A percentile compares a stretch with the other conserved stretches of the same genome.
Conservation (phyloP, 1,140 invertebrate species). For the Whitmania pigra region DNA sequence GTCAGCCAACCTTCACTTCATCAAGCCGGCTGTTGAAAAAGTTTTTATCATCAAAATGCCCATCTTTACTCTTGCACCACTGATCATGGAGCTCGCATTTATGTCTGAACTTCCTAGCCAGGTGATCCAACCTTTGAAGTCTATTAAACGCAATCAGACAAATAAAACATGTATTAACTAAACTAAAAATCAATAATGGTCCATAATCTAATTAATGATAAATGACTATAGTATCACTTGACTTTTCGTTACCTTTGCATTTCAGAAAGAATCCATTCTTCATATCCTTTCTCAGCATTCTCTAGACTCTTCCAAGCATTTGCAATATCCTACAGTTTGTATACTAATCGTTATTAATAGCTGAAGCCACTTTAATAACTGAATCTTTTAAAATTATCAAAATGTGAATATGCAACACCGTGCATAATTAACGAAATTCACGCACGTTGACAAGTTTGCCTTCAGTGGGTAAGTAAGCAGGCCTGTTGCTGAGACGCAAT, state of each 20-base stretch:
- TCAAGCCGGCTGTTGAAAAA: conserved; percentile 89
- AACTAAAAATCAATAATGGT: not conserved
- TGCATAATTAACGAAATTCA: not conserved
- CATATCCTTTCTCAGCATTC: conserved; percentile 89
- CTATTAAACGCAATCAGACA: conserved; percentile 32
- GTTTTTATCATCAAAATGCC: conserved; percentile 69
- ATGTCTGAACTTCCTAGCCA: conserved; percentile 98
- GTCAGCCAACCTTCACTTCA: conserved; percentile 57
- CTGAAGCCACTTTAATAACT: too few relatives aligned
- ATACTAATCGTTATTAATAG: too few relatives aligned
- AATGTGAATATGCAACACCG: not conserved
- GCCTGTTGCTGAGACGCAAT: conserved; percentile 79
- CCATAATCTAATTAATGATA: conserved; percentile 6
- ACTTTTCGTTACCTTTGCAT: conserved; percentile 3
- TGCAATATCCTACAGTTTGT: conserved; percentile 61
- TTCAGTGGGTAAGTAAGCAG: conserved; percentile 90
- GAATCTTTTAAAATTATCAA: too few relatives aligned
- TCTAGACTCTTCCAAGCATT: conserved; percentile 94
- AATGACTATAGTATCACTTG: not conserved
- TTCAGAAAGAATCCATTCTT: conserved; percentile 85
- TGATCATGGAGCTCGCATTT: conserved; percentile 98
- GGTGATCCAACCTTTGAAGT: conserved; percentile 87
- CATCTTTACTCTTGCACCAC: conserved; percentile 93
- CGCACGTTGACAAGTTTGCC: conserved; percentile 80
- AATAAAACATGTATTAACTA: too few relatives aligned